Conservation (phyloP, 2,113 vertebrate species). For the Rhodinocichla rosea region DNA sequence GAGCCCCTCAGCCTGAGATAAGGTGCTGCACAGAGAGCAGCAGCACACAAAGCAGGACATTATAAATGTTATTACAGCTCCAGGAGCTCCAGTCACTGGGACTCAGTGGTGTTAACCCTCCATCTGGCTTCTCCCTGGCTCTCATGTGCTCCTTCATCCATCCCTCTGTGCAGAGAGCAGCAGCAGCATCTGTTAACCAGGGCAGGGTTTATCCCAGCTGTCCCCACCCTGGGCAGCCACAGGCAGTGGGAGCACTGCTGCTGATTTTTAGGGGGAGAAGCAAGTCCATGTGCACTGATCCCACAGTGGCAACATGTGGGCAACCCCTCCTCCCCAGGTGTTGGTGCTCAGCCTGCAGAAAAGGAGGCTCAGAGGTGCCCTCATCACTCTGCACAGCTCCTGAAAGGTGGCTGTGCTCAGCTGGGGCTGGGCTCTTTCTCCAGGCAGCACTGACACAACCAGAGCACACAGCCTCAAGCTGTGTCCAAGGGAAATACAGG, state of each 20-base stretch:
- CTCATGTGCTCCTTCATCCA: neutral
- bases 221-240: neutral
- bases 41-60: neutral
- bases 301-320: fast-evolving
- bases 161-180: neutral
- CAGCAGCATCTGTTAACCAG: neutral
- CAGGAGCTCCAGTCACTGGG: neutral
- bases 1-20: fast-evolving
- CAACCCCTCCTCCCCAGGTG: fast-evolving
- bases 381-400: too few relatives aligned
- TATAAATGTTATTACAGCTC: neutral
- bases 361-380: too few relatives aligned
- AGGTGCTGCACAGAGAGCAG: neutral
- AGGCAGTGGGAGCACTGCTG: neutral
- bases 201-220: neutral
- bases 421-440: too few relatives aligned
- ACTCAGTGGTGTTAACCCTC: neutral
- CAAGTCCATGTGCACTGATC: neutral
- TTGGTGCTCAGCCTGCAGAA: too few relatives aligned
- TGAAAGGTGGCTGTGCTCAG: too few relatives aligned
- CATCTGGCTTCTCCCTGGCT: neutral
- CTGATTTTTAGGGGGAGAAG: neutral
- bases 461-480: too few relatives aligned
- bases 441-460: too few relatives aligned
- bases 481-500: too few relatives aligned